Base-by-base conservation (phyloP, 1,140 invertebrate genomes). In the Drosophila nigrodunni region DNA sequence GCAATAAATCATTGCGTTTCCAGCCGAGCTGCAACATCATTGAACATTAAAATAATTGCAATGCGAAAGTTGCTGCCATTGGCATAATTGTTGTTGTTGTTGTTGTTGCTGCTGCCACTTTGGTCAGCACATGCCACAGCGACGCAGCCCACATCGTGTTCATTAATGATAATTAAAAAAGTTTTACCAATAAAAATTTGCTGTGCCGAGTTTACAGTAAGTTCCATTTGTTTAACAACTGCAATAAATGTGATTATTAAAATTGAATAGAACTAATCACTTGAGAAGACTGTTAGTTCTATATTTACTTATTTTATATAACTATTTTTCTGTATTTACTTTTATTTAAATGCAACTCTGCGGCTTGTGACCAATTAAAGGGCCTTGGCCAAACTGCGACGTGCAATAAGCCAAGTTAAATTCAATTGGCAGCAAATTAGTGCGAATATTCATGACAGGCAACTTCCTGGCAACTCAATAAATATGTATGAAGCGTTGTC, bases 101-200 rank as follows among this genome's bases (percentile, higher is more conserved):
- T 30, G 25, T 7, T 57, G 52, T 11, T 52, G 67, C 21, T 58
- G 44, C 11, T 18, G 15, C 25, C 37, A 35, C 18, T 35, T 46
- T 66, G 55, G 71, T 73, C 64, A 73, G 71, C 71, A 74, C 64
- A 68, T 61, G 72, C 50, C 65, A 34, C 43, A 60, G 15, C 7
- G 5, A 35, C 34, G 13, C 11, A 47, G 41, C 43, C 41, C 61
- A 67, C 66, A 72, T 57, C 78, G 52, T 77, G 82, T 86, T 86
- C 82, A 86, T 87, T 86, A 86, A 86, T 87, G 82, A 86, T 86
- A 86, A 86, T 86, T 86, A 86, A 87, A 86, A 86, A 86, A 86
- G 60, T 86, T 86, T 82, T 71, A 39, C 65, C 75, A 74, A 78
- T 78, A 78, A 70, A 74, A 78, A 77, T 74, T 74, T 69, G 54